Evolutionary conservation across 2,888 invertebrate genomes (phyloP).

Genomic region (Tachina fera): DNA sequence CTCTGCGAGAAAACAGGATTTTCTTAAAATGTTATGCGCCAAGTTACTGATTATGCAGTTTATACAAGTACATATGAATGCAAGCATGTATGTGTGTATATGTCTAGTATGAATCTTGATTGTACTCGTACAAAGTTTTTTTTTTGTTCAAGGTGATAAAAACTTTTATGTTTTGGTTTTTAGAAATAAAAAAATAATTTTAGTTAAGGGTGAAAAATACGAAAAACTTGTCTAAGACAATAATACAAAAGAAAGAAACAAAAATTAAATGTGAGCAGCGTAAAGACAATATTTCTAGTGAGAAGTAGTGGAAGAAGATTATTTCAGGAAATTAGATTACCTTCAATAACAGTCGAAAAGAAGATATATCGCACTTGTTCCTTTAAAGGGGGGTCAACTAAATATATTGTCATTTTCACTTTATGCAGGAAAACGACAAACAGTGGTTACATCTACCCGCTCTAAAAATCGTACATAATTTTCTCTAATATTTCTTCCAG

Average conservation of each 20-base stretch:
- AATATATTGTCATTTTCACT: no score
- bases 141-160: conserved; percentile 45
- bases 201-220: conserved; percentile 15
- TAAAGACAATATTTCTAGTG: neutral
- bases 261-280: neutral
- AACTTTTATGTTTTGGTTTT: conserved; percentile 31
- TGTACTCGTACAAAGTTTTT: conserved; percentile 30
- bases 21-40: neutral
- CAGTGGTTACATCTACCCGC: no score
- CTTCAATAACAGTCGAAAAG: no score
- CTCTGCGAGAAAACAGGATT: conserved; percentile 1
- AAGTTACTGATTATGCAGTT: neutral
- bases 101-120: neutral
- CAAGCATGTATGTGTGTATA: neutral
- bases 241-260: neutral
- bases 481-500: no score
- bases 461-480: no score
- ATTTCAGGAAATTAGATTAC: neutral
- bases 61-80: no score
- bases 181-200: conserved; percentile 1
- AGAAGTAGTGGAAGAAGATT: neutral
- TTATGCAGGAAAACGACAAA: no score
- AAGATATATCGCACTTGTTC: no score
- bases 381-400: no score
- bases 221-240: neutral